Conservation (phyloP, 2,113 vertebrate species). For the Chlamydotis undulata region DNA sequence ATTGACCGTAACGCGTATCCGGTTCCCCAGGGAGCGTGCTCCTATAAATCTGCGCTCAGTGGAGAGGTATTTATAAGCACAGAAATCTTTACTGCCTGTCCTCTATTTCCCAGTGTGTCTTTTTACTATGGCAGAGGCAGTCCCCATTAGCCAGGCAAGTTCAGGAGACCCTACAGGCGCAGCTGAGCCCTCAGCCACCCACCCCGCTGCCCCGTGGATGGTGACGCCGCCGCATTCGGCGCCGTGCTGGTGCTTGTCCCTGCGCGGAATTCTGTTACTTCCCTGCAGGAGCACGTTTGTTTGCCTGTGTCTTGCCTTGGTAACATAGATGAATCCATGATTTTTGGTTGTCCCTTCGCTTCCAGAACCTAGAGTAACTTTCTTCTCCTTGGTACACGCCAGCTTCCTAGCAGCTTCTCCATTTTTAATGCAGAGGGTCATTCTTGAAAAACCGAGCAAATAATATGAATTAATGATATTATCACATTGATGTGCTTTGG, state of each 20-base stretch:
- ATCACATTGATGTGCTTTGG: not conserved
- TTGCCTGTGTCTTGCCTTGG: not conserved
- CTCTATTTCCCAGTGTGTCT: not conserved
- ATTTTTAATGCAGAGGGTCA: conserved; percentile 8
- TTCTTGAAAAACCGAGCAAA: not conserved
- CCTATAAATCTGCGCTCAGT: not conserved
- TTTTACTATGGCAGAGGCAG: not conserved
- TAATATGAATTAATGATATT: conserved; percentile 32
- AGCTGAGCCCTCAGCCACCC: not conserved
- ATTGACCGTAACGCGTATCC: not conserved
- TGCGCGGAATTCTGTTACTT: rapidly evolving
- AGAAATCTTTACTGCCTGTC: not conserved
- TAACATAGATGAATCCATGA: not conserved
- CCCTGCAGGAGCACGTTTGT: not conserved
- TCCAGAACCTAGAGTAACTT: not conserved
- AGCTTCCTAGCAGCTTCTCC: not conserved
- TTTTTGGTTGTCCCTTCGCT: not conserved
- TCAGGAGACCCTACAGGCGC: not conserved
- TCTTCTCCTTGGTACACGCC: not conserved
- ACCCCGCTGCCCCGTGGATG: rapidly evolving
- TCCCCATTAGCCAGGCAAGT: not conserved
- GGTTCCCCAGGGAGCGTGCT: not conserved
- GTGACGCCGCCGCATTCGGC: rapidly evolving
- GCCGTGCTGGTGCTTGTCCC: rapidly evolving
- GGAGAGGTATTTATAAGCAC: not conserved